Evolutionary conservation across 2,888 invertebrate genomes (phyloP).

Genomic region (Zeuzera pyrina): DNA sequence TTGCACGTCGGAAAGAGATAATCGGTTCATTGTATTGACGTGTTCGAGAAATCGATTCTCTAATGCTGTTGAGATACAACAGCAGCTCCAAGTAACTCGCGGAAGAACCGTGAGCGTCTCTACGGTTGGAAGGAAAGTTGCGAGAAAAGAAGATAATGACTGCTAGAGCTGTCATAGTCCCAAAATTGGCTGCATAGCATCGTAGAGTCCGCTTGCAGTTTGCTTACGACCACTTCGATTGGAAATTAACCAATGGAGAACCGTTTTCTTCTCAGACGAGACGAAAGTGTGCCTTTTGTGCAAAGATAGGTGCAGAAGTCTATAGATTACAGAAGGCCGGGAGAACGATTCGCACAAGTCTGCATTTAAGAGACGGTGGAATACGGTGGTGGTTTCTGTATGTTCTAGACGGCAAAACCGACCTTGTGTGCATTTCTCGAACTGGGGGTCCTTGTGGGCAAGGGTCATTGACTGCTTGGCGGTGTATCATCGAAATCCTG

Average conservation of each 20-base stretch:
- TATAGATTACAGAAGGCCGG: conserved; percentile 7
- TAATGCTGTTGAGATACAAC: no score
- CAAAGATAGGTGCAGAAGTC: conserved; percentile 14
- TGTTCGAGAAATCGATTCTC: no score
- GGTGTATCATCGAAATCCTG: background rate
- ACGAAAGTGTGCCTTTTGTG: no score
- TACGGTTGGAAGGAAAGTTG: conserved; percentile 8
- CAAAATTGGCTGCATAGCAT: no score
- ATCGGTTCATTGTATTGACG: no score
- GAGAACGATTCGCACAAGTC: conserved; percentile 11
- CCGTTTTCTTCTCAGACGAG: no score
- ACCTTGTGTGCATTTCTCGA: conserved; percentile 10
- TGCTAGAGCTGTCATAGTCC: no score
- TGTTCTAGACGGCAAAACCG: conserved; percentile 14
- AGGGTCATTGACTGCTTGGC: conserved; percentile 3
- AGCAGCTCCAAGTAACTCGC: no score
- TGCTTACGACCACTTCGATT: conserved; percentile 14
- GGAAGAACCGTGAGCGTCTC: no score
- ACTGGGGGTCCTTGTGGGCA: conserved; percentile 7
- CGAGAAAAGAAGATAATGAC: conserved; percentile 10
- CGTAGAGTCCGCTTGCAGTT: no score
- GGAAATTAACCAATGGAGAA: conserved; percentile 6
- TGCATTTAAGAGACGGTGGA: conserved; percentile 10
- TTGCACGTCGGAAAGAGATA: conserved; percentile 5
- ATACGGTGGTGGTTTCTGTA: no score